These are phyloP conservation scores for Sciurus carolinensis DNA, from an alignment of 2,797 vertebrate species.

Conservation along the genomic window DNA sequence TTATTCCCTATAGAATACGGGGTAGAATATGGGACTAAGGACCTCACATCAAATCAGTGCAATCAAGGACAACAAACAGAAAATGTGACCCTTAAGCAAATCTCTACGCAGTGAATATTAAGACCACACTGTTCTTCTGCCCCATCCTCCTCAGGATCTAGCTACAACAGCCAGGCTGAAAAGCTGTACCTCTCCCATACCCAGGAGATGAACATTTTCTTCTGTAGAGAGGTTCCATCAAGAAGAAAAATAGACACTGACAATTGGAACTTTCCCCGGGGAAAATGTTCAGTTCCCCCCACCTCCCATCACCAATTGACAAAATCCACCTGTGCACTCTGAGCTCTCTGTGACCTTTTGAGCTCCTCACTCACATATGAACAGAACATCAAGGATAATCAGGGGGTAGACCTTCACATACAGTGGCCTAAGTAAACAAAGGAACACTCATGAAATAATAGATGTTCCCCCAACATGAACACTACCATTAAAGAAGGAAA, in stretches of 20 bases:
- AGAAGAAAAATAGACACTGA: not conserved
- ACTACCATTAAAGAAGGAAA: too few relatives aligned
- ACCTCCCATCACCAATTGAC: not conserved
- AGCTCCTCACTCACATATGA: not conserved
- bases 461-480: too few relatives aligned
- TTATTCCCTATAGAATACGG: not conserved
- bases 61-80: not conserved
- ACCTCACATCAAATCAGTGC: not conserved
- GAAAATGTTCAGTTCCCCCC: not conserved
- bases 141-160: not conserved
- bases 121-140: not conserved
- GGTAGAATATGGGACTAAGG: not conserved
- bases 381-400: not conserved
- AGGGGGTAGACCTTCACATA: not conserved
- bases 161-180: not conserved
- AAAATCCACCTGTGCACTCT: not conserved
- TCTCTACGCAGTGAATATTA: not conserved
- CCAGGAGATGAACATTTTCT: not conserved
- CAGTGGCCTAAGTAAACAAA: not conserved
- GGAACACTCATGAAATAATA: not conserved
- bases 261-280: not conserved
- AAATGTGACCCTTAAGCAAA: not conserved
- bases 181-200: not conserved
- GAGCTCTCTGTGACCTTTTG: not conserved
- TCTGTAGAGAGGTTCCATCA: not conserved